A percentile compares a stretch with the other conserved stretches of the same genome.
These are phyloP conservation scores for Elmis aenea DNA, from an alignment of 2,888 invertebrate species.

Conservation along the genomic window DNA sequence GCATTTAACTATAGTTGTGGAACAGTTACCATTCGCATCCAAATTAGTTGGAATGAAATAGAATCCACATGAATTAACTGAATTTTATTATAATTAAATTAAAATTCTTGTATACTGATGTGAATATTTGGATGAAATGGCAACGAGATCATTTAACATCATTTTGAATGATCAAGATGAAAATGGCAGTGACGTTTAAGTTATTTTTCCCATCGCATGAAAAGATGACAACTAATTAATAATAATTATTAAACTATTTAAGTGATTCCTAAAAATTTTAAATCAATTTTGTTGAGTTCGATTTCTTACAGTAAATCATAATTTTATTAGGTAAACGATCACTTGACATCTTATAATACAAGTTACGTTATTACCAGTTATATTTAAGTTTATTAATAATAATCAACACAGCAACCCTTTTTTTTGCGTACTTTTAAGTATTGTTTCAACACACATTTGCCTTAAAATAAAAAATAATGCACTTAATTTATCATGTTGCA, in stretches of 20 bases:
- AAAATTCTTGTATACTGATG: background rate
- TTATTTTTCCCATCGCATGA: constrained; percentile 21
- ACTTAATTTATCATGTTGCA: constrained; percentile 5
- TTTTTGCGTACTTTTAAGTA: constrained; percentile 2
- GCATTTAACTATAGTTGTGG: constrained; percentile 20
- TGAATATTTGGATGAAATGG: constrained; percentile 29
- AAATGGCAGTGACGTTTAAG: constrained; percentile 40
- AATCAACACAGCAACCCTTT: constrained; percentile 9
- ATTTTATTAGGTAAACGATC: constrained; percentile 12
- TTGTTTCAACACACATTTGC: constrained; percentile 6
- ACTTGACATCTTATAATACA: constrained; percentile 9
- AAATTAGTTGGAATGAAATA: too few species aligned
- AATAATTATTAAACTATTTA: background rate
- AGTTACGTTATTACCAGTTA: too few species aligned
- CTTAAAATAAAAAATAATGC: constrained; percentile 4
- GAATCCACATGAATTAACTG: background rate
- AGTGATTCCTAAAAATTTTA: too few species aligned
- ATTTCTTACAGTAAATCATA: constrained; percentile 7
- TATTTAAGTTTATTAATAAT: too few species aligned
- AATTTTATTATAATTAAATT: constrained; percentile 2
- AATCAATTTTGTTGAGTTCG: too few species aligned
- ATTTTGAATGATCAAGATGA: constrained; percentile 34
- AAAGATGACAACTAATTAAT: constrained; percentile 16
- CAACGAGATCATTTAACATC: constrained; percentile 40
- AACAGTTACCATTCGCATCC: constrained; percentile 31